Base-by-base conservation (phyloP, 2,888 invertebrate species). In the Tortricodes alternella region DNA sequence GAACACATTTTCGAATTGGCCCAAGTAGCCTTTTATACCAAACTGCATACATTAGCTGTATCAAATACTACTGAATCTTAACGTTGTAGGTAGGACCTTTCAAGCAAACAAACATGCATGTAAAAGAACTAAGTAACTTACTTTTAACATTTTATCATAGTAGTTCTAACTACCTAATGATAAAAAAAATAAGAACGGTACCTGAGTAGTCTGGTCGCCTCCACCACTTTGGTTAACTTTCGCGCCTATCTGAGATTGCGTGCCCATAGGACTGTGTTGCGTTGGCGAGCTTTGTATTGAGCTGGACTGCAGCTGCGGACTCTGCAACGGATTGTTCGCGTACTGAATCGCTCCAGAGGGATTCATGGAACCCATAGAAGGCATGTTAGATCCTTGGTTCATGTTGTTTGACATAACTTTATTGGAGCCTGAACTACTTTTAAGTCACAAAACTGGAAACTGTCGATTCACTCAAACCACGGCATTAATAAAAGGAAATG, bases 241-340 rank as follows among this genome's bases (percentile, higher is more conserved):
- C 11, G 75, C 63, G 3, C 71, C 74, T 21, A 66, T 73, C 67
- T 85, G 85, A 0, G 80, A 66, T 53, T 86, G 85, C 1, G 81
- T 74, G 1, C 83, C 80, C 88, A 89, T 89, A 0, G 90, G 89
- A 59, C 90, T 90, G 64, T 91, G 86, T 58, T 91, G 91, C 1
- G 89, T 86, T 3, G 91, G 89, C 1, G 90, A 90, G 2, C 84
- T 80, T 59, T 90, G 89, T 5, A 85, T 62, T 0, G 89, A 78
- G 11, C 75, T 67, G 3, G 82, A 73, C 56, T 88, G 88, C 38
- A 89, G 61, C 59, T 89, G 89, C 4, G 89, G 85, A 60, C 89
- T 89, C 58, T 83, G 88, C 5, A 85, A 60, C 0, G 88, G 79
- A 61, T 88, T 89, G 67, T 88, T 89, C 8, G 78, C 80, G 65